These are phyloP conservation scores for Phyllostomus discolor DNA, from an alignment of 2,113 vertebrate species.

Conservation along the genomic window DNA sequence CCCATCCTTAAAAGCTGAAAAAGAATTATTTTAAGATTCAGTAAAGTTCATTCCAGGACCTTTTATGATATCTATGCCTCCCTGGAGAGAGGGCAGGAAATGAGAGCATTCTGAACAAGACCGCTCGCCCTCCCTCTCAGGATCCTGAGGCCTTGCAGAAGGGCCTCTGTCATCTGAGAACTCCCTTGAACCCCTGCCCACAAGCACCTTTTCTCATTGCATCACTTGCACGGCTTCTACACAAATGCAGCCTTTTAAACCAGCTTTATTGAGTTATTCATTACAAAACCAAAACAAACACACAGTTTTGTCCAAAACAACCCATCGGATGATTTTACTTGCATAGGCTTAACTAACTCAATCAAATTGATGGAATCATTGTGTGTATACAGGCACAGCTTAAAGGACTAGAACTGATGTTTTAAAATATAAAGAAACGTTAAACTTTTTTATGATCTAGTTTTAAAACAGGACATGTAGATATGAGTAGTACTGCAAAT, in stretches of 20 bases:
- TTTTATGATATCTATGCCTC: constrained; percentile 65
- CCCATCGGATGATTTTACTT: background rate
- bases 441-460: background rate
- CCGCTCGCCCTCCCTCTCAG: background rate
- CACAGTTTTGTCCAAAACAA: background rate
- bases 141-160: background rate
- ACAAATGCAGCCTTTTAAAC: background rate
- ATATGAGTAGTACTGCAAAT: background rate
- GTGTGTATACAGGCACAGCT: background rate
- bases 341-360: background rate
- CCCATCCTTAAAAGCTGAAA: constrained; percentile 46
- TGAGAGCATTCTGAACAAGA: constrained; percentile 49
- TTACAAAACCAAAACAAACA: constrained; percentile 5
- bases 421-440: background rate
- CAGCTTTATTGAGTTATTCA: background rate
- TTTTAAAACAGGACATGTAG: background rate
- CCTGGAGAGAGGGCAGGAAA: constrained; percentile 68
- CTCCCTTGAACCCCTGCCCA: background rate
- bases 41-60: constrained; percentile 57
- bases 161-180: constrained; percentile 28
- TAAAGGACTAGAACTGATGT: background rate
- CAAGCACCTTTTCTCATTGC: background rate
- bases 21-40: constrained; percentile 66
- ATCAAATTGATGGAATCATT: background rate
- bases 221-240: background rate